Evolutionary conservation across 2,113 vertebrate species (phyloP), one percentile per base, ranked within the genome.

Genomic region (Alosa alosa): DNA sequence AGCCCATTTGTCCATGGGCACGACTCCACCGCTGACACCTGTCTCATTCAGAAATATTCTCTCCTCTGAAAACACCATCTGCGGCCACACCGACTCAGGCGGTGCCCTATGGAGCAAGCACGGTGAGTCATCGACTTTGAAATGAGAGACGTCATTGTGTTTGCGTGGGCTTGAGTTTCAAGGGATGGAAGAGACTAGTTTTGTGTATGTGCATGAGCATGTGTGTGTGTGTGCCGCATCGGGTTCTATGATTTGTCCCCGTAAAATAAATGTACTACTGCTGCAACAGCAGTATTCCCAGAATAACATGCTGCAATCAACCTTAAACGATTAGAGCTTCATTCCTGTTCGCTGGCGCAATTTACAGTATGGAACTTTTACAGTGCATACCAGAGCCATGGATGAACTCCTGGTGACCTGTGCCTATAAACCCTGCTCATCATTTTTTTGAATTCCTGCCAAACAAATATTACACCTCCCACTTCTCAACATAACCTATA

Each of bases 111-210:
- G 36, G 25, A 39, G 72, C 15, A 17, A 13, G 10, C 72, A 41
- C 31, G 25, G 72, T 78, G 72, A 78, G 31, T 78, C 72, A 78
- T 78, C 13, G 25, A 39, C 31, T 78, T 78, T 78, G 31, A 78
- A 78, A 78, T 78, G 31, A 41, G 72, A 78, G 72, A 78, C 72
- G 72, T 78, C 72, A 78, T 13, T 39, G 72, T 39, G 72, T 36
- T 78, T 0, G 36, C 72, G 72, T 39, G 13, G 72, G 72, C 15
- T 39, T 17, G 31, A 78, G 25, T 78, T 78, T 5, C 72, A 78
- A 17, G 72, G 72, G 10, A 15, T 4, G 10, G 31, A 4, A 17
- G 25, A 15, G 25, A 39, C 31, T 17, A 39, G 10, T 36, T 15
- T 15, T 36, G 11, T 36, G 36, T 4, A 39, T 78, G 72, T 75